Evolutionary conservation across 2,113 vertebrate species (phyloP).

Genomic region (Upupa epops): DNA sequence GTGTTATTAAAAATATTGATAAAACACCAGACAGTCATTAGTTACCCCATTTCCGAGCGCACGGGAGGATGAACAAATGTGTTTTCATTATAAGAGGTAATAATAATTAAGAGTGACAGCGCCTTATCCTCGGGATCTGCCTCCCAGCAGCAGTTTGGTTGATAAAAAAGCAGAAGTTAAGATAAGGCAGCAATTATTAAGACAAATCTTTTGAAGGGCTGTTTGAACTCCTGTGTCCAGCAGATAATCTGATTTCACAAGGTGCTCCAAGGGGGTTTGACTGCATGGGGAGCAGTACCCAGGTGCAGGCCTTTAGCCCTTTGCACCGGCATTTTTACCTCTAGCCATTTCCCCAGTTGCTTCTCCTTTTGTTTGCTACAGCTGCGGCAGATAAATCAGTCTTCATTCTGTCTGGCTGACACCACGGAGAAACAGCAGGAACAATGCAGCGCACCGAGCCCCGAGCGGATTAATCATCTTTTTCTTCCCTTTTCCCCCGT

Average conservation of each 20-base stretch:
- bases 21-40: constrained; percentile 39
- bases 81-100: constrained; percentile 65
- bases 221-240: constrained; percentile 66
- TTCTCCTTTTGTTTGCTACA: constrained; percentile 72
- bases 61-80: constrained; percentile 51
- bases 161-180: constrained; percentile 67
- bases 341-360: constrained; percentile 56
- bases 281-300: constrained; percentile 61
- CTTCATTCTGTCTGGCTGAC: constrained; percentile 61
- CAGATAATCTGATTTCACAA: constrained; percentile 73
- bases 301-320: constrained; percentile 78
- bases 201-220: constrained; percentile 70
- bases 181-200: constrained; percentile 71
- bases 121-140: constrained; percentile 63
- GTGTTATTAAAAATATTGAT: constrained; percentile 50
- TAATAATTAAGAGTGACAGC: constrained; percentile 69
- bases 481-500: background rate
- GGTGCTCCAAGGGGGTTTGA: constrained; percentile 19
- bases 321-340: constrained; percentile 69
- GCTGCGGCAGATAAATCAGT: constrained; percentile 71
- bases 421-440: constrained; percentile 49
- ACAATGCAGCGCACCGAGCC: constrained; percentile 37
- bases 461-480: constrained; percentile 49
- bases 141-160: constrained; percentile 56
- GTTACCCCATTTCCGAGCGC: constrained; percentile 44